Percentiles rank a stretch among this genome's conserved stretches.
These are phyloP conservation scores for Drosophila monieri DNA, from an alignment of 2,888 invertebrate genomes.

Conservation along the genomic window DNA sequence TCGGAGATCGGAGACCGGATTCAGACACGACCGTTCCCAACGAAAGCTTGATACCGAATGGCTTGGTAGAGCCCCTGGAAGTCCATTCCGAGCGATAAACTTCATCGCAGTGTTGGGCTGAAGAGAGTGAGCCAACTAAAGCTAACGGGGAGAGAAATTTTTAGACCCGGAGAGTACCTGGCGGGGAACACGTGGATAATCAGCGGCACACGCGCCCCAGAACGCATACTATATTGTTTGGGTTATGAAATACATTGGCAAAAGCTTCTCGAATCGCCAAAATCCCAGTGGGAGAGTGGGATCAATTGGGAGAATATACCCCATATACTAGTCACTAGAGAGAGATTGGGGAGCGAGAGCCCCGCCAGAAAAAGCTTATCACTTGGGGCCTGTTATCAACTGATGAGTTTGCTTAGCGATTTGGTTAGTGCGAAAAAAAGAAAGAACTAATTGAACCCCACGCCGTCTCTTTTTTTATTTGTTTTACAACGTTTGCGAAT, in stretches of 20 bases:
- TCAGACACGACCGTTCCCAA: constrained; percentile 79
- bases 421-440: constrained; percentile 4
- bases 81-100: constrained; percentile 61
- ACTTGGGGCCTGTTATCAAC: constrained; percentile 32
- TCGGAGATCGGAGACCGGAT: constrained; percentile 29
- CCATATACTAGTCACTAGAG: too few species aligned
- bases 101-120: constrained; percentile 40
- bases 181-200: constrained; percentile 34
- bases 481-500: constrained; percentile 35
- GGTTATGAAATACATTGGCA: constrained; percentile 31
- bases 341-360: neutral
- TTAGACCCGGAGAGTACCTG: neutral
- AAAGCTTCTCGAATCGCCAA: constrained; percentile 34
- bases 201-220: constrained; percentile 37
- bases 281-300: neutral
- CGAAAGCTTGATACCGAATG: constrained; percentile 83
- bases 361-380: constrained; percentile 32
- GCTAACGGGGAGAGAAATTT: constrained; percentile 12
- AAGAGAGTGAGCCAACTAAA: constrained; percentile 17
- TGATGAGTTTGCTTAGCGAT: constrained; percentile 23
- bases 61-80: constrained; percentile 63
- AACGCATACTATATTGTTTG: constrained; percentile 32
- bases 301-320: neutral
- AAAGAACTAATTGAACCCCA: neutral
- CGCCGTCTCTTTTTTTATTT: constrained; percentile 5